Percentiles rank a stretch among this genome's conserved stretches.
phyloP scores from a whole-genome alignment of 2,888 invertebrate species.

The Catocala nupta region DNA sequence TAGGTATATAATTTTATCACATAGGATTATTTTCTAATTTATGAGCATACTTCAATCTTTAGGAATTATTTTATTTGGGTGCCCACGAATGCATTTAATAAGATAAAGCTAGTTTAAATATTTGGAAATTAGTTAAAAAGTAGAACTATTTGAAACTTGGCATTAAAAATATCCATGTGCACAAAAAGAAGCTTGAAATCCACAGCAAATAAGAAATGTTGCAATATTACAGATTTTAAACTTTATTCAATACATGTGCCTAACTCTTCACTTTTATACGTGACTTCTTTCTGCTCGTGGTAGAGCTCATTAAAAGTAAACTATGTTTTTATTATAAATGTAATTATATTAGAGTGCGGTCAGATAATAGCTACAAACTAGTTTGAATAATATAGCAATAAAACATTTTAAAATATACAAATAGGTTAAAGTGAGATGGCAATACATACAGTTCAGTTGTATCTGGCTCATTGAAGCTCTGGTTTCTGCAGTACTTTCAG shows the following conservation, averaged over 20 bases:
- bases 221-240: background rate
- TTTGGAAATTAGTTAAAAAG: background rate
- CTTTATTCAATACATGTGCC: background rate
- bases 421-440: too few species aligned
- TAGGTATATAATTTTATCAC: constrained; percentile 20
- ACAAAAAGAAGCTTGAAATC: too few species aligned
- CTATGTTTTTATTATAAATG: background rate
- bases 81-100: constrained; percentile 6
- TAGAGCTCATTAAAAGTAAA: constrained; percentile 2
- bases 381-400: too few species aligned
- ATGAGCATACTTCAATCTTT: background rate
- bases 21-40: constrained; percentile 9
- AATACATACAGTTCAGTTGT: too few species aligned
- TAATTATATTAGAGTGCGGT: background rate
- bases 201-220: background rate
- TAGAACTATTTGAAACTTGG: background rate
- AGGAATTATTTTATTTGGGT: background rate
- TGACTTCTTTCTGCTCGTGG: background rate
- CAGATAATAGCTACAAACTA: too few species aligned
- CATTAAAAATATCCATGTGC: background rate
- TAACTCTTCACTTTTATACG: background rate
- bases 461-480: too few species aligned
- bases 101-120: background rate
- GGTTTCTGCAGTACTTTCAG: too few species aligned
- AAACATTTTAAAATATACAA: too few species aligned